Percentiles rank a stretch among this genome's conserved stretches.
These are phyloP conservation scores for Glareola pratincola DNA, from an alignment of 2,113 vertebrate genomes.

Conservation along the genomic window DNA sequence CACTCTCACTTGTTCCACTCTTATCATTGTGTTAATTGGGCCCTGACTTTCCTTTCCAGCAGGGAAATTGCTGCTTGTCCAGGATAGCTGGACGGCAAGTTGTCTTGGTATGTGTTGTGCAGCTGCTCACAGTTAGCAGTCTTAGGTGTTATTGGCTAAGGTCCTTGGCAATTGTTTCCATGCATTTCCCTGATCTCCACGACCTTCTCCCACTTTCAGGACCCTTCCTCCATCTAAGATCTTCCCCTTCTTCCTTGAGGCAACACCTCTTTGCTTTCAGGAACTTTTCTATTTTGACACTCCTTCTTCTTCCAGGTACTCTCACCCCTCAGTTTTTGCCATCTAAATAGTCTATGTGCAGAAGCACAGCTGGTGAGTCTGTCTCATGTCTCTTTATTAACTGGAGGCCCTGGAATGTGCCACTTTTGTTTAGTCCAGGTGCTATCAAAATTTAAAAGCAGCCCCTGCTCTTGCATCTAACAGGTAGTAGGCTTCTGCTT, in stretches of 20 bases:
- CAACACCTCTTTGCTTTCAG: background rate
- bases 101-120: background rate
- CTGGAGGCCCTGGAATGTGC: background rate
- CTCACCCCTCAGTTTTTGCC: background rate
- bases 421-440: background rate
- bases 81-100: background rate
- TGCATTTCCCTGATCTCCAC: background rate
- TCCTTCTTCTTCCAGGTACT: background rate
- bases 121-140: background rate
- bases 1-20: background rate
- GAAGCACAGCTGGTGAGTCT: background rate
- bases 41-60: background rate
- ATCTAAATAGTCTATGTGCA: background rate
- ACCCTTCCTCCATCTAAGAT: background rate
- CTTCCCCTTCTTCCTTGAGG: background rate
- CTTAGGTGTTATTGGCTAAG: background rate
- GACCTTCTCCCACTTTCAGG: background rate
- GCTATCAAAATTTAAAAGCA: background rate
- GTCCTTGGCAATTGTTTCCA: background rate
- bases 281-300: background rate
- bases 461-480: background rate
- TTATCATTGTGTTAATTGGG: rapidly evolving
- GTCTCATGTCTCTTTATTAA: background rate
- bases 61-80: background rate
- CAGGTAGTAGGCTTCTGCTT: background rate